Conservation (phyloP, 2,113 vertebrate species). For the Stegastes partitus region DNA sequence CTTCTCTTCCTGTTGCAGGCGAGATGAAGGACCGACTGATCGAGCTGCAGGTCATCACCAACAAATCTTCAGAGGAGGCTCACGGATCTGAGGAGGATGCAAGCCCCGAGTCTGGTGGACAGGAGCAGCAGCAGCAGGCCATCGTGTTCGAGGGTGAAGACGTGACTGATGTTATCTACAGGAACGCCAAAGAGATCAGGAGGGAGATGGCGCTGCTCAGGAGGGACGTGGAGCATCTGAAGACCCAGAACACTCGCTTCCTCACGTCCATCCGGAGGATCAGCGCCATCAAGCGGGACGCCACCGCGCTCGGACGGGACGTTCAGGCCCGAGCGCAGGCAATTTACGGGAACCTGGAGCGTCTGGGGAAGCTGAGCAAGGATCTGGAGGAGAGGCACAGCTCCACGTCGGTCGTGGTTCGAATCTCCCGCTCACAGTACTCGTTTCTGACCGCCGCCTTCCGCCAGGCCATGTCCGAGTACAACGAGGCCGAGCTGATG, state of each 20-base stretch:
- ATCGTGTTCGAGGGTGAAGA: conserved; percentile 91
- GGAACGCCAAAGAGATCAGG: conserved; percentile 88
- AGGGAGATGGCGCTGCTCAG: conserved; percentile 88
- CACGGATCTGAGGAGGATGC: not conserved
- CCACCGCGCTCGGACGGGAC: conserved; percentile 91
- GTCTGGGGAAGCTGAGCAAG: conserved; percentile 84
- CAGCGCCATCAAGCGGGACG: conserved; percentile 97
- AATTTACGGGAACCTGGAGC: conserved; percentile 89
- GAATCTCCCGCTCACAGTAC: conserved; percentile 89
- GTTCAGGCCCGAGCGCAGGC: conserved; percentile 91
- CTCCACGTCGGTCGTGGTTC: conserved; percentile 85
- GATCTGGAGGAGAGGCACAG: conserved; percentile 85
- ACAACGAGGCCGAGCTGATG: conserved; percentile 91
- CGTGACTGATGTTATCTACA: conserved; percentile 87
- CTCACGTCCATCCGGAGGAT: conserved; percentile 96
- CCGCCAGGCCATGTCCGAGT: conserved; percentile 91
- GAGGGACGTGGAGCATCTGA: conserved; percentile 90
- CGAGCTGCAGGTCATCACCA: conserved; percentile 84
- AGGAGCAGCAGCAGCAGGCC: conserved; percentile 63
- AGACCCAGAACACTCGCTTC: conserved; percentile 94
- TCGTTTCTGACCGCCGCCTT: conserved; percentile 87
- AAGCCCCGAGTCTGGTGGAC: conserved; percentile 15
- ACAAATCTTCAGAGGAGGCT: conserved; percentile 69
- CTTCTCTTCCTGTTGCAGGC: conserved; percentile 75
- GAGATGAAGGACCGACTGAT: conserved; percentile 93